Conservation (phyloP, 2,113 vertebrate species). For the Ceyx cyanopectus region DNA sequence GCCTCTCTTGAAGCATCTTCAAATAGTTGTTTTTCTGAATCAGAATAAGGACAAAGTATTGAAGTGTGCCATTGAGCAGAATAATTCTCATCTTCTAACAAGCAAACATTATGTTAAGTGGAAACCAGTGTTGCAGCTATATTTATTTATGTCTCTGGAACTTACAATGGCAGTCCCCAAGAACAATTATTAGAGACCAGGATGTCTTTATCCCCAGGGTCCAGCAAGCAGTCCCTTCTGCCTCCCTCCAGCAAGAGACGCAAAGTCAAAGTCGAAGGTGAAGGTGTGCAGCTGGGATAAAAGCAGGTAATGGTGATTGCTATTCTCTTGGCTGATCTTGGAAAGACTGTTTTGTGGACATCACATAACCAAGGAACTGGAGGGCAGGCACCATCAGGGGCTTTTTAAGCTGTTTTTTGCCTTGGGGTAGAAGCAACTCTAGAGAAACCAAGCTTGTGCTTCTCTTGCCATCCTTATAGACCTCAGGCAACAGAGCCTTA, state of each 20-base stretch:
- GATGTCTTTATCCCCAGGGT: fast-evolving
- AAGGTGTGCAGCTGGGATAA: background rate
- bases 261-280: background rate
- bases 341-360: background rate
- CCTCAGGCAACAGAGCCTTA: background rate
- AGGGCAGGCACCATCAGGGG: background rate
- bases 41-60: background rate
- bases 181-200: background rate
- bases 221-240: background rate
- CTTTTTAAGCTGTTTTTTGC: background rate
- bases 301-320: background rate
- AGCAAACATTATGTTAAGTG: background rate
- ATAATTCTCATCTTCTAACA: background rate
- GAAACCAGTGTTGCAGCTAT: background rate
- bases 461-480: background rate
- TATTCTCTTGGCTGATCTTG: background rate
- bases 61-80: background rate
- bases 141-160: background rate
- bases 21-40: background rate
- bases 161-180: background rate
- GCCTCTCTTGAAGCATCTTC: background rate
- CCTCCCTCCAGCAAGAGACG: background rate
- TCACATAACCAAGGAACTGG: background rate
- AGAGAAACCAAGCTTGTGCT: background rate
- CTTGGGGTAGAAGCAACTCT: background rate